A percentile compares a stretch with the other conserved stretches of the same genome.
Conservation (phyloP, 2,888 invertebrate species). For the Cheilosia variabilis region DNA sequence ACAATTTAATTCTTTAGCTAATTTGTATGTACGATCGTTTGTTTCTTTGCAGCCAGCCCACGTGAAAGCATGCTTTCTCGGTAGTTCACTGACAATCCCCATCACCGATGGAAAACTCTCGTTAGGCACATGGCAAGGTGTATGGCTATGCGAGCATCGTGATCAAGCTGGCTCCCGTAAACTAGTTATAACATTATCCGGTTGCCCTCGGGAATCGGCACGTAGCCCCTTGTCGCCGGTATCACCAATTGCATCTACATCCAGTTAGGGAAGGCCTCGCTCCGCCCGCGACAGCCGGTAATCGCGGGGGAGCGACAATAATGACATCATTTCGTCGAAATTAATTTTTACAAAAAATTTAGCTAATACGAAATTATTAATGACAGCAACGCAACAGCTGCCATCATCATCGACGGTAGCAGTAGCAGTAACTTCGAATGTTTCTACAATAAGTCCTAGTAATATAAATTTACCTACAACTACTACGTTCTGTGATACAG, state of each 20-base stretch:
- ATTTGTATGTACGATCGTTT: background rate
- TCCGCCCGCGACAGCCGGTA: conserved; percentile 85
- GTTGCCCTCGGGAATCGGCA: conserved; percentile 93
- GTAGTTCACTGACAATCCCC: conserved; percentile 97
- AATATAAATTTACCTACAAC: conserved; percentile 77
- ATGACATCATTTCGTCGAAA: conserved; percentile 84
- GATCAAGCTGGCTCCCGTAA: conserved; percentile 97
- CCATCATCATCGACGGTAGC: conserved; percentile 78
- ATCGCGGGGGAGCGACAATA: conserved; percentile 85
- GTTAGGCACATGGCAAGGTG: conserved; percentile 98
- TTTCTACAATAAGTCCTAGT: conserved; percentile 74
- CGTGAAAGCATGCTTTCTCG: conserved; percentile 98
- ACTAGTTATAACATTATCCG: conserved; percentile 94
- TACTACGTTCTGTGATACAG: conserved; percentile 77
- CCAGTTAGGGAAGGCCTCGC: conserved; percentile 93
- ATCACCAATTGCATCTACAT: conserved; percentile 93
- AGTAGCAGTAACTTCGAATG: conserved; percentile 74
- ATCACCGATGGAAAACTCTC: conserved; percentile 98
- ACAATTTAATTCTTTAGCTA: no score
- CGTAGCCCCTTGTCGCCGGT: conserved; percentile 94
- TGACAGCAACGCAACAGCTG: conserved; percentile 76
- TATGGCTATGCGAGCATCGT: conserved; percentile 99
- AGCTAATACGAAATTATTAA: conserved; percentile 83
- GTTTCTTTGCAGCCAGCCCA: conserved; percentile 92
- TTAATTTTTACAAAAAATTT: conserved; percentile 84